phyloP scores from a whole-genome alignment of 2,113 vertebrate species.

The Strix uralensis region DNA sequence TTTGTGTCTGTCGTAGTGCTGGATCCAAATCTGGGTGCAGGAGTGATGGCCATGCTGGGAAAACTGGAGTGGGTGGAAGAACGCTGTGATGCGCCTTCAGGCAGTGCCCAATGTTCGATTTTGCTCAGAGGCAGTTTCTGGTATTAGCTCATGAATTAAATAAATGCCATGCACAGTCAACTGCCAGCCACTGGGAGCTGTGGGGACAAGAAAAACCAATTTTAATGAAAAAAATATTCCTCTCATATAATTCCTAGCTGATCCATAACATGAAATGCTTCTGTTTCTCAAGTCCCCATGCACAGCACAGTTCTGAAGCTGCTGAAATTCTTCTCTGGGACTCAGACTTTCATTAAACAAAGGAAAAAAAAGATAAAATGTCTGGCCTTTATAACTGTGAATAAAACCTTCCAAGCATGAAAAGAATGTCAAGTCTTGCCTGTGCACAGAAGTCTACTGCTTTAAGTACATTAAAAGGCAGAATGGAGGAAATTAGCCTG shows the following conservation, averaged over 20 bases:
- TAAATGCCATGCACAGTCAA: background rate
- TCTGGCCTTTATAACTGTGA: background rate
- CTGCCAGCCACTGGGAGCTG: background rate
- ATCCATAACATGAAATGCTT: background rate
- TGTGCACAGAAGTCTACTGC: background rate
- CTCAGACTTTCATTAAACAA: background rate
- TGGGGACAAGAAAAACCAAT: background rate
- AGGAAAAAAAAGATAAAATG: background rate
- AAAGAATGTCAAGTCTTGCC: constrained; percentile 32
- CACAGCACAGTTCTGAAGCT: background rate
- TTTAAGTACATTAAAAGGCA: background rate
- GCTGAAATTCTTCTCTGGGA: background rate
- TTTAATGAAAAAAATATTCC: background rate
- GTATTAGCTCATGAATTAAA: background rate
- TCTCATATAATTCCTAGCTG: background rate
- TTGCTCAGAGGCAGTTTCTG: background rate
- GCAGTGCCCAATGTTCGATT: background rate
- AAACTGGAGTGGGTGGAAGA: background rate
- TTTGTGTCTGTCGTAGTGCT: background rate
- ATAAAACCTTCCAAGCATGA: constrained; percentile 36
- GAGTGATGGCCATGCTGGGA: background rate
- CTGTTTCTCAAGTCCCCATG: background rate
- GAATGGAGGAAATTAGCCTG: background rate
- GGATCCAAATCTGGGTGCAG: background rate
- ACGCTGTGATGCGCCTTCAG: background rate